A percentile compares a stretch with the other conserved stretches of the same genome.
Evolutionary conservation across 1,140 invertebrate genomes (phyloP).

Genomic region (Leptestheria dahalacensis): DNA sequence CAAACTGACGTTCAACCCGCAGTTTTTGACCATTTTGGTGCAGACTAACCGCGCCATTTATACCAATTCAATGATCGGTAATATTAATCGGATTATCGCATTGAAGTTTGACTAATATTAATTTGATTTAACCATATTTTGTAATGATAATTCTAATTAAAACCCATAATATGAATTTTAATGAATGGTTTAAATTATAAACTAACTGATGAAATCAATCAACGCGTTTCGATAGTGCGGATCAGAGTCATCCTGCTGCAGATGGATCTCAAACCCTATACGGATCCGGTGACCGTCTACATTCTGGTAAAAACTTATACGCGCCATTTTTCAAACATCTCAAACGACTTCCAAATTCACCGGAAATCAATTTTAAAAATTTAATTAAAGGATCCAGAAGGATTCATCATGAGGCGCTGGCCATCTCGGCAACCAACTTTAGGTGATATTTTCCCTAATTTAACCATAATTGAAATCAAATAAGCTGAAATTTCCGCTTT

Average conservation of each 20-base stretch:
- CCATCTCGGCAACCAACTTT: conserved; percentile 32
- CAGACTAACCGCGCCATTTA: conserved; percentile 33
- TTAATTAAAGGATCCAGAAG: conserved; percentile 30
- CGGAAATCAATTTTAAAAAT: not conserved
- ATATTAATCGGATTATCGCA: too few relatives aligned
- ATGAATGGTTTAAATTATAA: not conserved
- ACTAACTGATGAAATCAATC: not conserved
- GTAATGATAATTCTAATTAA: not conserved
- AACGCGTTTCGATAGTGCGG: conserved; percentile 24
- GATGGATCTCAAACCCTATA: conserved; percentile 32
- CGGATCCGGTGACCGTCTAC: conserved; percentile 33
- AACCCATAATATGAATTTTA: conserved; percentile 3
- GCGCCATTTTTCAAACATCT: conserved; percentile 5
- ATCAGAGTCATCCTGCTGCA: conserved; percentile 33
- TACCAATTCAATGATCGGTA: conserved; percentile 29
- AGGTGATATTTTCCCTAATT: conserved; percentile 24
- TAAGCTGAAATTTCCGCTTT: not conserved
- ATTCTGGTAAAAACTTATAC: conserved; percentile 28
- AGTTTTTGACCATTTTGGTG: conserved; percentile 33
- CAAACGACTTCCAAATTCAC: not conserved
- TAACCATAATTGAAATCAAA: not conserved
- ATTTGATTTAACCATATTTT: too few relatives aligned
- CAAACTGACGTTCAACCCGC: conserved; percentile 26
- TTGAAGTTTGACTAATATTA: too few relatives aligned
- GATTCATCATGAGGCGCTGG: conserved; percentile 35